A percentile compares a stretch with the other conserved stretches of the same genome.
phyloP scores from a whole-genome alignment of 2,797 vertebrate genomes.

The Anguilla marmorata region DNA sequence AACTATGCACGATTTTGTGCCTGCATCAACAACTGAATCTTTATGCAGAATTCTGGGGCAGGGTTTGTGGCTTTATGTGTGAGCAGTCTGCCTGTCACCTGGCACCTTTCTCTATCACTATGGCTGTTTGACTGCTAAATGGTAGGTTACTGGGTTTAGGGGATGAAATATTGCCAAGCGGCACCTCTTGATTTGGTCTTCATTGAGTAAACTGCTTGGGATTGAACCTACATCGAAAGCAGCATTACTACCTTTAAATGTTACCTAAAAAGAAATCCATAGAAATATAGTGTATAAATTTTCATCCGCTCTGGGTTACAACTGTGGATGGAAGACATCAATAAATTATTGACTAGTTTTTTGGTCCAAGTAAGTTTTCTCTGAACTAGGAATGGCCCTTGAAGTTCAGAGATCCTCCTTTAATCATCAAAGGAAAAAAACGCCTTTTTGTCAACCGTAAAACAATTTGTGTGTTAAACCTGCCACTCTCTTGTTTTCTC shows the following conservation, averaged over 20 bases:
- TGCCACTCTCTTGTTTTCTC: background rate
- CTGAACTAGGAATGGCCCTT: background rate
- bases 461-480: background rate
- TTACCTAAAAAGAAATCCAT: background rate
- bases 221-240: no score
- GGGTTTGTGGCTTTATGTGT: background rate
- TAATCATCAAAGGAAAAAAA: background rate
- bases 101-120: background rate
- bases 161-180: background rate
- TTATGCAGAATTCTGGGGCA: background rate
- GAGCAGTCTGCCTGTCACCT: background rate
- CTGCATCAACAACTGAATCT: background rate
- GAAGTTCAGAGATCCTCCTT: no score
- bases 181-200: background rate
- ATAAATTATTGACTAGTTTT: background rate
- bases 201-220: no score
- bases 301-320: background rate
- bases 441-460: background rate
- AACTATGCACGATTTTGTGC: background rate
- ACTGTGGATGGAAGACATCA: background rate
- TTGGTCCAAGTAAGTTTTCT: background rate
- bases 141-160: background rate
- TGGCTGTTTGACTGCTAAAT: background rate
- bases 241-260: background rate
- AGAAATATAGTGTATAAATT: no score